A percentile compares a stretch with the other conserved stretches of the same genome.
Conservation (phyloP, 2,113 vertebrate genomes). For the Seriola dumerili region DNA sequence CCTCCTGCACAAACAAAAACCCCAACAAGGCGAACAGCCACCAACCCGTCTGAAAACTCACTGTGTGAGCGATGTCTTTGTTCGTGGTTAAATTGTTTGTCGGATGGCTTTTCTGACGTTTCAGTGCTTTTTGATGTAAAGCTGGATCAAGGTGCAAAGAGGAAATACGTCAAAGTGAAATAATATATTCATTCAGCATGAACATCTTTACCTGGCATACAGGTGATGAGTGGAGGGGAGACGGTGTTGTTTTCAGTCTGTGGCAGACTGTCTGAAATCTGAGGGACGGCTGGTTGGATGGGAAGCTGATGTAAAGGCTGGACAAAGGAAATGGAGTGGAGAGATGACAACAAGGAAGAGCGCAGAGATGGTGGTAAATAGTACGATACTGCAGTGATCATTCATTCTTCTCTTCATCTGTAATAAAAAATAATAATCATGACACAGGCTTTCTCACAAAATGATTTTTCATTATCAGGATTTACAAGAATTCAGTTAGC, state of each 20-base stretch:
- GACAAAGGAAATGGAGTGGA: background rate
- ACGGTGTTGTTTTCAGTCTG: background rate
- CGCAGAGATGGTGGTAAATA: background rate
- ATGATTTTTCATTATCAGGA: too few relatives aligned
- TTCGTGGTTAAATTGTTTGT: background rate
- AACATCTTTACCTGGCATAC: conserved; percentile 21
- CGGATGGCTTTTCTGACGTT: conserved; percentile 3
- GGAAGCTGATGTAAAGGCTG: background rate
- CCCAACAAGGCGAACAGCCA: conserved; percentile 8
- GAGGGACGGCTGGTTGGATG: background rate
- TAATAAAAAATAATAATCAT: background rate
- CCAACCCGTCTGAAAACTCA: background rate
- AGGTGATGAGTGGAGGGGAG: conserved; percentile 8
- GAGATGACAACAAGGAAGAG: background rate
- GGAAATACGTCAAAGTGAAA: too few relatives aligned
- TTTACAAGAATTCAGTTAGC: too few relatives aligned
- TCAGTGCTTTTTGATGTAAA: background rate
- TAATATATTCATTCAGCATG: background rate
- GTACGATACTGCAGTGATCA: background rate
- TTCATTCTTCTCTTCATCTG: background rate
- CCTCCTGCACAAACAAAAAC: conserved; percentile 22
- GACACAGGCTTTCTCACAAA: too few relatives aligned
- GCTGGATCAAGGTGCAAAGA: background rate
- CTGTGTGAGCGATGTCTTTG: conserved; percentile 3
- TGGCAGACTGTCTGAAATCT: background rate